These are phyloP conservation scores for Thoracochromis brauschi DNA, from an alignment of 2,113 vertebrate genomes.

Conservation along the genomic window DNA sequence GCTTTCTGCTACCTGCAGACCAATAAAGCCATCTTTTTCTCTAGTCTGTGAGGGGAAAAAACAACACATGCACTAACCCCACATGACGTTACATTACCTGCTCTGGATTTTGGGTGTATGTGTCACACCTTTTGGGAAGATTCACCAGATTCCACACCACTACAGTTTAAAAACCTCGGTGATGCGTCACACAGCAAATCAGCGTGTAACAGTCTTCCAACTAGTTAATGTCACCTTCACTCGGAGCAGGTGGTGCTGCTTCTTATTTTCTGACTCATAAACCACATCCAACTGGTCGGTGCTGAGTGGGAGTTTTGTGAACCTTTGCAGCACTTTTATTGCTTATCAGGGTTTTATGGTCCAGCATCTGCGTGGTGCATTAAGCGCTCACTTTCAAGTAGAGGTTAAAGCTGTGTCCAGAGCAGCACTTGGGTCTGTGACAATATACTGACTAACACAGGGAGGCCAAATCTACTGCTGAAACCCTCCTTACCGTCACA, in stretches of 20 bases:
- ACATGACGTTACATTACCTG: neutral
- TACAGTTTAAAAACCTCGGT: neutral
- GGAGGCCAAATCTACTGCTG: neutral
- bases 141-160: neutral
- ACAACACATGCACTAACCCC: neutral
- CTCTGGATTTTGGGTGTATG: neutral
- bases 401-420: conserved; percentile 3
- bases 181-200: neutral
- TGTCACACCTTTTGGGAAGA: neutral
- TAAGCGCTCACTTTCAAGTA: neutral
- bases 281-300: conserved; percentile 10
- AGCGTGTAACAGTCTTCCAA: neutral
- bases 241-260: conserved; percentile 32
- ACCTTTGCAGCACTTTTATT: conserved; percentile 25
- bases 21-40: conserved; percentile 69
- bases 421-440: neutral
- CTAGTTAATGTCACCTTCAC: conserved; percentile 43
- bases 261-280: conserved; percentile 59
- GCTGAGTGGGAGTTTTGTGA: conserved; percentile 30
- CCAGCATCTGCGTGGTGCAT: neutral
- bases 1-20: conserved; percentile 67
- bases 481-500: neutral
- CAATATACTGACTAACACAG: neutral
- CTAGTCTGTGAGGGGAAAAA: neutral
- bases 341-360: conserved; percentile 22